Conservation (phyloP, 2,888 invertebrate species). For the Xylota sylvarum region DNA sequence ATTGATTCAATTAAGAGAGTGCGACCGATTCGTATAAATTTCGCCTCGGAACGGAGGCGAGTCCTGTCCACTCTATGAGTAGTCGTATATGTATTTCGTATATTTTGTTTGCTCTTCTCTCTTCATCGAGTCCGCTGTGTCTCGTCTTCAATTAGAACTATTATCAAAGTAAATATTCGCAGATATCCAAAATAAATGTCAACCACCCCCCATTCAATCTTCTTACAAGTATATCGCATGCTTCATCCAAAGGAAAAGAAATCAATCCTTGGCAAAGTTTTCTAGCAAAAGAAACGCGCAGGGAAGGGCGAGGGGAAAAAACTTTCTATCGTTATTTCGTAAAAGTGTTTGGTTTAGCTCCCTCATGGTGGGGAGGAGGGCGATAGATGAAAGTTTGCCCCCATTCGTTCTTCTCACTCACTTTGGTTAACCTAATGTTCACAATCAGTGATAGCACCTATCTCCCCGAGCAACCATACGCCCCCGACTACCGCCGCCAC, state of each 20-base stretch:
- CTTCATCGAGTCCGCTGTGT: slow-evolving; percentile 28
- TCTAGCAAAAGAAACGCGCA: slow-evolving; percentile 9
- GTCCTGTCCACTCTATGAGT: neutral
- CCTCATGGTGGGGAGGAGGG: neutral
- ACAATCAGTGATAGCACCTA: slow-evolving; percentile 54
- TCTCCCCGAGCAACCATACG: slow-evolving; percentile 11
- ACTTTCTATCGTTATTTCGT: slow-evolving; percentile 38
- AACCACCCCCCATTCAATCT: slow-evolving; percentile 41
- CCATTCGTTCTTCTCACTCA: slow-evolving; percentile 18
- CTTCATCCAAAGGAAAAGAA: slow-evolving; percentile 29
- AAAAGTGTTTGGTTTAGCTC: slow-evolving; percentile 46
- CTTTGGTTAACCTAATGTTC: slow-evolving; percentile 31
- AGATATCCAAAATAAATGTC: slow-evolving; percentile 51
- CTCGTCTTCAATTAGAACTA: slow-evolving; percentile 56
- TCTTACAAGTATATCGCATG: slow-evolving; percentile 37
- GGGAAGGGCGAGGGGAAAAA: slow-evolving; percentile 4
- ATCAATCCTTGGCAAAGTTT: slow-evolving; percentile 60
- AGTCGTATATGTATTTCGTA: too few species aligned
- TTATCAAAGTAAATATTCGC: slow-evolving; percentile 53
- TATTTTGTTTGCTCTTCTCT: neutral
- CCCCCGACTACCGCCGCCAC: neutral
- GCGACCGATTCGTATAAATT: slow-evolving; percentile 14
- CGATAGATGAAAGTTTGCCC: slow-evolving; percentile 25
- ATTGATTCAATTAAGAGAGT: slow-evolving; percentile 34
- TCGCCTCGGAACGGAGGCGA: neutral